Base-by-base conservation (phyloP, 2,797 vertebrate species). In the Siniperca obscura region DNA sequence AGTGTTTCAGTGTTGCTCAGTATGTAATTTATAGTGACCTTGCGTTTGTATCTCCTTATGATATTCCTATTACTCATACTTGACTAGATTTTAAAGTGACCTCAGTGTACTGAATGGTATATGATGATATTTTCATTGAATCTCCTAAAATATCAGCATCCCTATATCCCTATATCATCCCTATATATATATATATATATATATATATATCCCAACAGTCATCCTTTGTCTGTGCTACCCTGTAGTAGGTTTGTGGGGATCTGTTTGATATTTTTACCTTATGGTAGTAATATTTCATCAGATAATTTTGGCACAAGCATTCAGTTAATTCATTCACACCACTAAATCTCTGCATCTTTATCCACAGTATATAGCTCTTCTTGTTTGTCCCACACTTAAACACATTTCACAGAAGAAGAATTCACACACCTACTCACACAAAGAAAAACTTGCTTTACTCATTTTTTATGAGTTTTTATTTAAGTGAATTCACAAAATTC, bases 71-170 rank as follows among this genome's bases (percentile, higher is more conserved):
- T 68, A 55, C 62, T 76, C 34, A 25, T 21, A 11, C 14, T 64
- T 19, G 12, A 55, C 44, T 78, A 38, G 13, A 38, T 55, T 57
- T 56, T 82, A 59, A 67, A 78, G 12, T 62, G 62, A 81, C 59
- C 36, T 80, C 21, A 22, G 50, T 14, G 38, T 62, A 42, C 68
- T 50, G 46, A 13, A 69, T 76, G 1, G 2, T 66, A 59, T 71
- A 42, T 74, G 0, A 72, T 59, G 0, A 72, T 59, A 25, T 71
- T 72, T 86, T 40, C 7, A 48, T 73, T 46, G 57, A 14, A 62
- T 74, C 1, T 68, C 27, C n/a, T 73, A 1, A 44, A 66, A n/a
- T 40, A 44, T 66, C 42, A 13, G 4, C 9, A 27, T 38, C 30
- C 30, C 30, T 30, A 30, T 30, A 30, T 30, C 30, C 30, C 30